Base-by-base conservation (phyloP, 1,140 invertebrate genomes). In the Idris sp. region DNA sequence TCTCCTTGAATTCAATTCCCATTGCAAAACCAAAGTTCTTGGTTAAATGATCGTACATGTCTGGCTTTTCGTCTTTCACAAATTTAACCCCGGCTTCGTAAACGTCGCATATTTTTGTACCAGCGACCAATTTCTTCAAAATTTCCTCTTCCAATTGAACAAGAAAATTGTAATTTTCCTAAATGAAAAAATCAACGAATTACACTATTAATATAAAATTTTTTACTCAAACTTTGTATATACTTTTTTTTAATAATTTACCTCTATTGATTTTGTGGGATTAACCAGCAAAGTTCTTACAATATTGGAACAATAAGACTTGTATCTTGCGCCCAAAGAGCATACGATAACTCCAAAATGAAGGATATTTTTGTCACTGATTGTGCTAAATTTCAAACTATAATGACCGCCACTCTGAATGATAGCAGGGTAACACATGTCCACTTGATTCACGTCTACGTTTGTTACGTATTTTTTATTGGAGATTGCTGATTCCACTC, bases 351-450 rank as follows among this genome's bases (percentile, higher is more conserved):
- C 92, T 31, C 97, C 98, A 89, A 99, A 99, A 84, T 99, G 96
- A 38, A 99, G 85, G 73, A 91, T 90, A 81, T 97, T 98, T 83
- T 99, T 97, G 83, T 99, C 96, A 79, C 96, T 97, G 19, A 91
- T 91, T 33, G 94, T 95, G 83, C 96, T 98, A 83, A 99, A 99
- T 87, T 99, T 99, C 0, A 99, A 89, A 81, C 92, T 96, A 88
- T 99, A 99, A 81, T 97, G 94, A 4, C 97, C 97, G 18, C 98
- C 98, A 72, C 97, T 99, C 84, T 99, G 98, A 81, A 99, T 97
- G 58, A 99, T 99, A 0, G 98, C 94, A 1, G 97, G 97, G 86
- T 99, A 99, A 85, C 98, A 99, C 91, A 98, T 96, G 82, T 99
- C 98, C 3, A 99, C 89, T 82, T 96, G 92, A 10, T 91, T 90